Base-by-base conservation (phyloP, 1,140 invertebrate species). In the Leptinotarsa texana region DNA sequence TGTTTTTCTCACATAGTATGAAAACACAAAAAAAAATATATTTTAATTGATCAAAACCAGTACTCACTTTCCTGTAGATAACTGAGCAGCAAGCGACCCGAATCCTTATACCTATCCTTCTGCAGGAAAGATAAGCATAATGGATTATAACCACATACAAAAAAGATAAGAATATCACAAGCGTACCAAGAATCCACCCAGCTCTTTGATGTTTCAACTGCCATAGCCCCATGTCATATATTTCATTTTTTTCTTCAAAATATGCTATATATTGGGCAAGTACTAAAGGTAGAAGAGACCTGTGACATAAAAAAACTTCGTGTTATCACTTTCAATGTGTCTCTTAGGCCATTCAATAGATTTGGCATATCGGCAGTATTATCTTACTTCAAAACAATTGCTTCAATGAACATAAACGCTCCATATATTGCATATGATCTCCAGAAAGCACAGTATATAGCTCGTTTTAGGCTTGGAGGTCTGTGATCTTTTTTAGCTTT, bases 51-150 rank as follows among this genome's bases (percentile, higher is more conserved):
- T 42, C 33, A 42, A 42, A 42, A 42, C 8, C 33, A 62, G 21
- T 62, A 62, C 21, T 90, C 85, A 93, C 91, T 87, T 94, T 94
- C 83, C 91, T 89, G 79, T 93, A 94, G 75, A 94, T 89, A 13
- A 94, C 84, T 13, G 91, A 90, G 78, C 90, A 92, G 61, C 89
- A 88, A 1, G 91, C 91, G 21, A 93, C 87, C 65, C 92, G 87
- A 77, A 92, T 88, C 83, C 92, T 90, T 89, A 93, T 91, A n/a
- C 88, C 88, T 77, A 88, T 83, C 80, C 86, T 83, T 76, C 83
- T 76, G 76, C 83, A 83, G 24, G 83, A 85, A 63, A 88, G 81
- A 65, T 80, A 82, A 6, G 80, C 75, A 70, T 88, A 86, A 78
- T 88, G 87, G 62, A 76, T 77, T 72, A 88, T 79, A 5, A 87